A percentile compares a stretch with the other conserved stretches of the same genome.
Evolutionary conservation across 2,113 vertebrate genomes (phyloP).

Genomic region (Rhegmatorhina hoffmannsi): DNA sequence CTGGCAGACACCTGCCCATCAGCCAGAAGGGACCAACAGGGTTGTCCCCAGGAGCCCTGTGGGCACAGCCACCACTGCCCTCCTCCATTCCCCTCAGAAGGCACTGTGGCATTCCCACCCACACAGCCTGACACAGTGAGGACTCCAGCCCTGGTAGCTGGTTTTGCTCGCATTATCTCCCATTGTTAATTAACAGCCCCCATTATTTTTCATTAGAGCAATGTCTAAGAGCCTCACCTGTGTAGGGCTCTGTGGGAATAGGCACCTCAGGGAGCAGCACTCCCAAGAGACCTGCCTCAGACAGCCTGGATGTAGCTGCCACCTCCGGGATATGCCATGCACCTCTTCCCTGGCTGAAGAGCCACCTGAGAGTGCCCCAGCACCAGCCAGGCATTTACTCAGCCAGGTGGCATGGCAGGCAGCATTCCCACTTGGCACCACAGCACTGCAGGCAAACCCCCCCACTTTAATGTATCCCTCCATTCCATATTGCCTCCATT

Average conservation of each 20-base stretch:
- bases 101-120: fast-evolving
- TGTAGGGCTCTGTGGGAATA: not conserved
- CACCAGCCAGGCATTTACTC: too few relatives aligned
- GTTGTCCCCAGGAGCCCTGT: not conserved
- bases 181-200: too few relatives aligned
- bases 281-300: not conserved
- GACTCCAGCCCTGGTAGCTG: not conserved
- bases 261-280: fast-evolving
- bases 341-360: not conserved
- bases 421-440: fast-evolving
- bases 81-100: not conserved
- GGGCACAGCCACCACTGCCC: fast-evolving
- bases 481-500: not conserved
- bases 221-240: not conserved
- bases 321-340: not conserved
- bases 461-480: fast-evolving
- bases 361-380: not conserved
- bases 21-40: fast-evolving
- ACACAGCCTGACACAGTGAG: fast-evolving
- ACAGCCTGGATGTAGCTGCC: fast-evolving
- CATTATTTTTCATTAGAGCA: not conserved
- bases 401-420: fast-evolving
- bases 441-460: not conserved
- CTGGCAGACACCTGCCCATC: fast-evolving
- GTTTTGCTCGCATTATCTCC: not conserved